Evolutionary conservation across 2,113 vertebrate species (phyloP).

Genomic region (Copsychus sechellarum): DNA sequence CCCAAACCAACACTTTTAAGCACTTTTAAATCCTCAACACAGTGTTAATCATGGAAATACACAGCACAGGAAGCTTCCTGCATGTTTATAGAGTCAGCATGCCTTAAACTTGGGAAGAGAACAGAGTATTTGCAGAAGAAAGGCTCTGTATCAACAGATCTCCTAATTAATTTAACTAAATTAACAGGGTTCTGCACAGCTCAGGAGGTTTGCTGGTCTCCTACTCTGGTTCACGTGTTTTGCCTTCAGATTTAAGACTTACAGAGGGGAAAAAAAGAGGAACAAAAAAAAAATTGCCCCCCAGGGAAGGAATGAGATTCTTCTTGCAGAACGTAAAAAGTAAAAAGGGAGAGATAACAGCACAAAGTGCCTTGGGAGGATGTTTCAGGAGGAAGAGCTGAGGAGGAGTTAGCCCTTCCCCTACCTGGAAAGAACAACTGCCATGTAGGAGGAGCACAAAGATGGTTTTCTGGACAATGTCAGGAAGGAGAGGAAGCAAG

Average conservation of each 20-base stretch:
- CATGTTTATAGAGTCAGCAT: neutral
- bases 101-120: neutral
- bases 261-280: fast-evolving
- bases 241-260: neutral
- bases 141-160: neutral
- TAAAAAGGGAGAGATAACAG: neutral
- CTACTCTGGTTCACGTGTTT: neutral
- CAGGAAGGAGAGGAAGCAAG: neutral
- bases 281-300: neutral
- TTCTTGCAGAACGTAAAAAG: neutral
- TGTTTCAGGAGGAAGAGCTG: neutral
- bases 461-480: neutral
- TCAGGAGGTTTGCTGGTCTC: neutral
- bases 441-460: neutral
- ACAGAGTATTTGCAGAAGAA: neutral
- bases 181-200: neutral
- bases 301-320: neutral
- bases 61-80: neutral
- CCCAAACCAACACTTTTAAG: neutral
- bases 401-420: neutral
- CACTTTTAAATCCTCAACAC: neutral
- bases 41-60: neutral
- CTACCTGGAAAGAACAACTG: neutral
- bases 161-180: neutral
- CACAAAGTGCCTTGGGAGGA: neutral